Base-by-base conservation (phyloP, 2,888 invertebrate species). In the Junonia oenone region DNA sequence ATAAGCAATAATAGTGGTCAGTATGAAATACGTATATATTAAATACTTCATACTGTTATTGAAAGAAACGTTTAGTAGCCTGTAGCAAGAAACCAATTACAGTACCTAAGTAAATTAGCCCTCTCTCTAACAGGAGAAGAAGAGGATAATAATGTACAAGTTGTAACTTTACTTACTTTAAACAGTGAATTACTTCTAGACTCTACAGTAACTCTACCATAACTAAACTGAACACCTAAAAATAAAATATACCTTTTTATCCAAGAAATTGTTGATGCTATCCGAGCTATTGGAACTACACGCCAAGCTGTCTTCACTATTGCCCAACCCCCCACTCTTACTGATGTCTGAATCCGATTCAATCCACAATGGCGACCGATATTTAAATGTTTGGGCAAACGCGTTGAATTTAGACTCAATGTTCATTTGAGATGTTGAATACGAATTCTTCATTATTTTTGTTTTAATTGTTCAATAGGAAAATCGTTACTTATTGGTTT, bases 211-310 rank as follows among this genome's bases (percentile, higher is more conserved):
- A n/a, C n/a, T n/a, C n/a, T n/a, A n/a, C n/a, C n/a, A 4, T n/a
- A 13, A 14, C 1, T 8, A 37, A 37, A 38, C 3, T 17, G 11
- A n/a, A 2, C 9, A 13, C n/a, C n/a, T n/a, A n/a, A n/a, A n/a
- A n/a, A 14, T 13, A 31, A 6, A 40, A 47, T 49, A 26, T 53
- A 88, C 88, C 89, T 89, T 85, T 2, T 80, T 75, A 62, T 91
- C 91, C 66, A 91, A 62, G 61, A 84, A 90, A 69, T 90, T 90
- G 69, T 90, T 91, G 64, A 91, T 81, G 58, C 90, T 91, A 15
- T 76, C 77, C 0, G 86, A 87, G 55, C 84, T 87, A 49, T 76
- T 77, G 1, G 48, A 73, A 43, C 64, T 73, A 56, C 76, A 76
- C 2, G 65, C 77, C 27, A 85, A 69, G 61, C 88, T 88, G 49